Base-by-base conservation (phyloP, 2,888 invertebrate genomes). In the Parelbella ahira region DNA sequence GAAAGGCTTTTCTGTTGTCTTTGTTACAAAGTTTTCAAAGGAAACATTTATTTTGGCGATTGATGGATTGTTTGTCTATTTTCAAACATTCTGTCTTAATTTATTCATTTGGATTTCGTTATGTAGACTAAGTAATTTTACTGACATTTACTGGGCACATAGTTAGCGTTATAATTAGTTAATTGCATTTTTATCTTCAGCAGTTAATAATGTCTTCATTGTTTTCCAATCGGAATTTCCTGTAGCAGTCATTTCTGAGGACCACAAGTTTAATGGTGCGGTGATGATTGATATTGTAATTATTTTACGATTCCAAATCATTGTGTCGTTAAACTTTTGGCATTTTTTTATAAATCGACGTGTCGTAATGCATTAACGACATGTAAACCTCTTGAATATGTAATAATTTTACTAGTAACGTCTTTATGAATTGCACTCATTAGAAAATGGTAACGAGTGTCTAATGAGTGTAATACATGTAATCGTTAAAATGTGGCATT, bases 131-230 rank as follows among this genome's bases (percentile, higher is more conserved):
- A n/a, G n/a, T n/a, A n/a, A n/a, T 10, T 25, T 34, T 34, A n/a
- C 4, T 8, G 9, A 15, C 15, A 15, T 13, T 6, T 15, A 9
- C 15, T 18, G 28, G 9, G 19, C 9, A 20, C 8, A 21, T 12
- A 7, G 6, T n/a, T 11, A 4, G 20, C 20, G 8, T 21, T 9
- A 12, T 12, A 34, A 24, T 10, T 19, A 7, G 33, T 23, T 37
- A 37, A 37, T 37, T 37, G 23, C 15, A 37, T 10, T 37, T 37
- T 28, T 21, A 37, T 37, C 21, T 28, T n/a, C 2, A 23, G n/a
- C 29, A 29, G 29, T 37, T 37, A 37, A 21, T 18, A 7, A 19
- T 18, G 36, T 36, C 18, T 36, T 28, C 28, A 28, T 28, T 20
- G 27, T 29, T 21, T 37, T 37, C 21, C 5, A 21, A 15, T 13